A percentile compares a stretch with the other conserved stretches of the same genome.
Conservation (phyloP, 1,140 invertebrate species). For the Teleopsis dalmanni region DNA sequence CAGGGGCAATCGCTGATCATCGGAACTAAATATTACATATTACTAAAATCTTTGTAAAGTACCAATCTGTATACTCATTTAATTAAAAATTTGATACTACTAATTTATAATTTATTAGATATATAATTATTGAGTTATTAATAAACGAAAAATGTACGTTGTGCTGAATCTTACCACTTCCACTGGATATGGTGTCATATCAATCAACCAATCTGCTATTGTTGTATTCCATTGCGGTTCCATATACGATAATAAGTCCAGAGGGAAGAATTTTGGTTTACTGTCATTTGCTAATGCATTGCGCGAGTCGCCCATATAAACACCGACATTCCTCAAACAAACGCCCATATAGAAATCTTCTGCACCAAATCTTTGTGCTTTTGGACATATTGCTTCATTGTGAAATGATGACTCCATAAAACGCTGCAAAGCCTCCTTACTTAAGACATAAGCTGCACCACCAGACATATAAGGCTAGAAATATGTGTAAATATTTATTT, state of each 20-base stretch:
- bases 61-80: too few relatives aligned
- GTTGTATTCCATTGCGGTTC: constrained; percentile 70
- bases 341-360: constrained; percentile 94
- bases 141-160: background rate
- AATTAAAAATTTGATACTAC: too few relatives aligned
- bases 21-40: too few relatives aligned
- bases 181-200: background rate
- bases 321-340: constrained; percentile 79
- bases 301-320: constrained; percentile 77
- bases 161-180: background rate
- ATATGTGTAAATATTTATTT: too few relatives aligned
- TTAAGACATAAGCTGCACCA: constrained; percentile 86
- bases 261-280: constrained; percentile 70
- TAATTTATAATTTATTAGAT: too few relatives aligned
- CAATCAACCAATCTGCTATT: background rate
- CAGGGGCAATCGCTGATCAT: too few relatives aligned
- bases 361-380: constrained; percentile 59
- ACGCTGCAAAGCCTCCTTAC: constrained; percentile 62
- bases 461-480: constrained; percentile 93
- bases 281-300: constrained; percentile 76
- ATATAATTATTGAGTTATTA: background rate
- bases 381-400: constrained; percentile 56
- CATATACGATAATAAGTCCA: constrained; percentile 83
- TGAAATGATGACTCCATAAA: constrained; percentile 68
- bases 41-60: too few relatives aligned